A percentile compares a stretch with the other conserved stretches of the same genome.
Conservation (phyloP, 2,888 invertebrate genomes). For the Eulithis prunata region DNA sequence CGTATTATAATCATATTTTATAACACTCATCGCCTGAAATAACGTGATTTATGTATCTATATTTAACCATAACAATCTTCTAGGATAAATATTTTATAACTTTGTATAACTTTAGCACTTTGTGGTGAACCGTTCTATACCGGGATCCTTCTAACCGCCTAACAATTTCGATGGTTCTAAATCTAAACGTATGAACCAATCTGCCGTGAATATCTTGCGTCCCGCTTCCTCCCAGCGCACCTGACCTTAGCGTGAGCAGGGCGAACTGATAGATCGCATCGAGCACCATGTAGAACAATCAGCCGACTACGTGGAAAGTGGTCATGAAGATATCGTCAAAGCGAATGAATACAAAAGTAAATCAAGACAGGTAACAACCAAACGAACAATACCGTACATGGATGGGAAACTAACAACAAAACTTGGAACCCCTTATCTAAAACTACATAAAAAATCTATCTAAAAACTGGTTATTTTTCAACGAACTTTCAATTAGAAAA, state of each 20-base stretch:
- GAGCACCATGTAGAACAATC: slow-evolving; percentile 96
- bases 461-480: background rate
- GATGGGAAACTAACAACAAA: slow-evolving; percentile 26
- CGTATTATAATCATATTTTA: slow-evolving; percentile 66
- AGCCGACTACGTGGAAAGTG: slow-evolving; percentile 92
- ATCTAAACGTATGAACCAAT: slow-evolving; percentile 76
- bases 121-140: slow-evolving; percentile 30
- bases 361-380: slow-evolving; percentile 92
- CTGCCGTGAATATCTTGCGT: slow-evolving; percentile 63
- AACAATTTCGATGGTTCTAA: slow-evolving; percentile 66
- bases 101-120: slow-evolving; percentile 48
- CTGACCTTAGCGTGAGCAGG: slow-evolving; percentile 86
- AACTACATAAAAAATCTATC: too few species aligned
- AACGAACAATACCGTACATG: slow-evolving; percentile 16
- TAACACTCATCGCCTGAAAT: slow-evolving; percentile 63
- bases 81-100: slow-evolving; percentile 48
- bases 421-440: background rate
- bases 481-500: background rate
- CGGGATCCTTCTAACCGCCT: slow-evolving; percentile 51
- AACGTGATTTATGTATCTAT: slow-evolving; percentile 43
- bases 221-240: slow-evolving; percentile 71
- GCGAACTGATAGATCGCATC: slow-evolving; percentile 97
- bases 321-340: slow-evolving; percentile 90
- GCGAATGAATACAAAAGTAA: slow-evolving; percentile 94
- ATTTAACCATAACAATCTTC: slow-evolving; percentile 41